Evolutionary conservation across 2,113 vertebrate species (phyloP), one percentile per base, ranked within the genome.

Genomic region (Ctenodactylus gundi): DNA sequence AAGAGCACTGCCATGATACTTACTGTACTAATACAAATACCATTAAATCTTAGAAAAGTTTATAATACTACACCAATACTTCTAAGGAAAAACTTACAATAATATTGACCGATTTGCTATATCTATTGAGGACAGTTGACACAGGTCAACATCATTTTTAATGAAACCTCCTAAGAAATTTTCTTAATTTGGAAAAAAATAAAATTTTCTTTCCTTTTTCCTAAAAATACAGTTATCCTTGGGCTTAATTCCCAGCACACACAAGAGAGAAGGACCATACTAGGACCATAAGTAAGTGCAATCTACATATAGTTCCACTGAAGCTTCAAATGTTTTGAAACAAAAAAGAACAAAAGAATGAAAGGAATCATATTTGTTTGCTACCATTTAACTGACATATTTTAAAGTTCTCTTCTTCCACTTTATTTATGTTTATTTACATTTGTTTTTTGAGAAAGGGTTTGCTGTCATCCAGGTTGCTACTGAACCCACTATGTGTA

Each of bases 151-250:
- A 78, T 65, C 34, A 88, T 73, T 91, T 95, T 46, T 83, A 14
- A 90, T 67, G 44, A 82, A 96, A 96, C 72, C 53, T 86, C 51
- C 85, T 25, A 81, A 67, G 29, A 89, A 15, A 83, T 90, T 85
- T 82, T 85, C 41, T 67, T 85, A 81, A 96, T 89, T 77, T 21
- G 14, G 34, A 67, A 67, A 53, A 84, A 21, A 67, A 15, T 23
- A n/a, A n/a, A n/a, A 67, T 27, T 41, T 46, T 67, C 13, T 46
- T 57, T 65, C 13, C 12, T 18, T 58, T 62, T 12, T 53, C 53
- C 20, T 36, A 75, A 64, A 39, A 76, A 84, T 11, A 53, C 7
- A 23, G 10, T 64, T 27, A 12, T 62, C 10, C 55, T 23, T 58
- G 34, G 34, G 57, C 29, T 82, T 44, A 64, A 83, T 49, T 11